These are phyloP conservation scores for Sakesphorus luctuosus DNA, from an alignment of 2,113 vertebrate species.

Conservation along the genomic window DNA sequence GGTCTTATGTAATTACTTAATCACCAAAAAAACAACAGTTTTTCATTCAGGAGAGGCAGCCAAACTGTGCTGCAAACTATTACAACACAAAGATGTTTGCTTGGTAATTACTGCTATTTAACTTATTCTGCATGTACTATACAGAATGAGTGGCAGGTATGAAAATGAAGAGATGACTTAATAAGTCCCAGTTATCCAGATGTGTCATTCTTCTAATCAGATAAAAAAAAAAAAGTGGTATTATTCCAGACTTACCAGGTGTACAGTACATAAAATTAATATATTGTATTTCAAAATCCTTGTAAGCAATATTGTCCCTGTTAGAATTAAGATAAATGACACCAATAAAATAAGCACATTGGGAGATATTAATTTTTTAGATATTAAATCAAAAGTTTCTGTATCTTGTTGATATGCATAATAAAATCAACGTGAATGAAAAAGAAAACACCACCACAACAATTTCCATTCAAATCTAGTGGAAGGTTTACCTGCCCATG, in stretches of 20 bases:
- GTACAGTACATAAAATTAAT: conserved; percentile 48
- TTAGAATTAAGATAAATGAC: conserved; percentile 46
- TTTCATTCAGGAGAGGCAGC: background rate
- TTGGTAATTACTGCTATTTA: conserved; percentile 17
- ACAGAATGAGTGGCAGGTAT: background rate
- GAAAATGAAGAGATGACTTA: conserved; percentile 29
- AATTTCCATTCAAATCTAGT: background rate
- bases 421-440: background rate
- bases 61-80: background rate
- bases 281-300: conserved; percentile 8
- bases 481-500: background rate
- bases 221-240: background rate
- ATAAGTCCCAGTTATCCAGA: conserved; percentile 1
- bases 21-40: background rate
- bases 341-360: conserved; percentile 35
- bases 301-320: background rate
- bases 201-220: background rate
- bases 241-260: conserved; percentile 11
- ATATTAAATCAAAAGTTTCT: background rate
- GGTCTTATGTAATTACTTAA: background rate
- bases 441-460: background rate
- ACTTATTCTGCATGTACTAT: background rate
- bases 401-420: background rate
- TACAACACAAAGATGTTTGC: background rate
- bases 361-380: background rate